phyloP scores from a whole-genome alignment of 1,140 invertebrate species.

The Hypothenemus hampei region DNA sequence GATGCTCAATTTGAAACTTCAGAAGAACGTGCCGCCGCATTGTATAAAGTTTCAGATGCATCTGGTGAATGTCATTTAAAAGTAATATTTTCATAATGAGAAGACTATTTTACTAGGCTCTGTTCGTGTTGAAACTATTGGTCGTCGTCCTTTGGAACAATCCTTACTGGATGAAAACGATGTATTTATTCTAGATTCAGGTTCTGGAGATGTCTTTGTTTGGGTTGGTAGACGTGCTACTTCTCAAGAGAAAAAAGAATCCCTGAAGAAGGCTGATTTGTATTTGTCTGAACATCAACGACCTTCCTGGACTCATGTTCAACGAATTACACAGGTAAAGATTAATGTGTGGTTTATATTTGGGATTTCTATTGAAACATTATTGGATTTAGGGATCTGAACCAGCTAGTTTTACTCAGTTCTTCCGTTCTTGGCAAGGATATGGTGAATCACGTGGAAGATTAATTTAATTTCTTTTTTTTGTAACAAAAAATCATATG shows the following conservation, averaged over 20 bases:
- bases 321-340: slow-evolving; percentile 12
- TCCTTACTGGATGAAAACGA: slow-evolving; percentile 71
- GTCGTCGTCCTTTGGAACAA: slow-evolving; percentile 64
- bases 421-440: slow-evolving; percentile 71
- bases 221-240: slow-evolving; percentile 80
- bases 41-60: slow-evolving; percentile 68
- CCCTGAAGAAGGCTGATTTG: slow-evolving; percentile 70
- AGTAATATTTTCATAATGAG: neutral
- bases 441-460: slow-evolving; percentile 56
- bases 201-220: slow-evolving; percentile 73
- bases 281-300: slow-evolving; percentile 68
- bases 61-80: slow-evolving; percentile 35
- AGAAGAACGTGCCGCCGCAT: slow-evolving; percentile 53
- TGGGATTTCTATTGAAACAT: slow-evolving; percentile 42
- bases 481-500: too few species aligned
- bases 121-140: slow-evolving; percentile 60
- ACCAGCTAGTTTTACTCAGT: slow-evolving; percentile 72
- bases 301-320: slow-evolving; percentile 72
- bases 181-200: slow-evolving; percentile 80
- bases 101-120: slow-evolving; percentile 48
- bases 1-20: slow-evolving; percentile 58
- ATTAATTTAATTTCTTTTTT: too few species aligned
- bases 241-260: slow-evolving; percentile 68
- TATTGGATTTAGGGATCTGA: slow-evolving; percentile 69
- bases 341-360: neutral